phyloP scores from a whole-genome alignment of 2,113 vertebrate species.

The Pterocles gutturalis region DNA sequence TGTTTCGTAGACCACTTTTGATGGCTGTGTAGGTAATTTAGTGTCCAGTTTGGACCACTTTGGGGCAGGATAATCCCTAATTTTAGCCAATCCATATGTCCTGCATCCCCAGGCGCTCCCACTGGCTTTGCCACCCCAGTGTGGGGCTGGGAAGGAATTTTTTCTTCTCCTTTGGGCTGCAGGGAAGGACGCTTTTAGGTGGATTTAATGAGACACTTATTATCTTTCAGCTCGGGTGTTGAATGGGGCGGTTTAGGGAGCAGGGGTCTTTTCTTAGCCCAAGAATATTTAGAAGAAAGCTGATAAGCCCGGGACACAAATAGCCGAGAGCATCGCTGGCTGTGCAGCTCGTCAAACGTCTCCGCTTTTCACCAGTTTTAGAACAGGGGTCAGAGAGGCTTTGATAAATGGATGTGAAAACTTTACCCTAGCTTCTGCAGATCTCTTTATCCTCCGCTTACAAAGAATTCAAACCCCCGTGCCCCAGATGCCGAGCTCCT shows the following conservation, averaged over 20 bases:
- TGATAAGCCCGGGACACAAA: background rate
- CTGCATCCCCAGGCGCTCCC: background rate
- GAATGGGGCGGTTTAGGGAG: background rate
- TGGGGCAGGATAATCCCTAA: background rate
- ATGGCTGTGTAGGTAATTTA: background rate
- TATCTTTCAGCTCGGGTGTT: background rate
- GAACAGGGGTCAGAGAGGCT: background rate
- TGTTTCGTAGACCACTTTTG: background rate
- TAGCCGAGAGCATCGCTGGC: background rate
- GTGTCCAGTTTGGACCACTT: background rate
- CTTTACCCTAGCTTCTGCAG: background rate
- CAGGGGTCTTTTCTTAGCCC: background rate
- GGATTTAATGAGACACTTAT: rapidly evolving
- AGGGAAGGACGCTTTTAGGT: background rate
- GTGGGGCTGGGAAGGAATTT: background rate
- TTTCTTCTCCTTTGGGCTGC: background rate
- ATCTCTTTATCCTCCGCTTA: background rate
- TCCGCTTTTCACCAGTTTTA: background rate
- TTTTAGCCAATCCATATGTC: rapidly evolving
- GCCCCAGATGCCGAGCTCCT: background rate
- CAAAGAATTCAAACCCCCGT: rapidly evolving
- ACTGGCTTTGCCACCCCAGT: rapidly evolving
- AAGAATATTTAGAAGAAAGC: background rate
- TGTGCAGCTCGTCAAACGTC: background rate
- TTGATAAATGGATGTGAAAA: background rate